These are phyloP conservation scores for Drymonia ruficornis DNA, from an alignment of 2,888 invertebrate species.

Conservation along the genomic window DNA sequence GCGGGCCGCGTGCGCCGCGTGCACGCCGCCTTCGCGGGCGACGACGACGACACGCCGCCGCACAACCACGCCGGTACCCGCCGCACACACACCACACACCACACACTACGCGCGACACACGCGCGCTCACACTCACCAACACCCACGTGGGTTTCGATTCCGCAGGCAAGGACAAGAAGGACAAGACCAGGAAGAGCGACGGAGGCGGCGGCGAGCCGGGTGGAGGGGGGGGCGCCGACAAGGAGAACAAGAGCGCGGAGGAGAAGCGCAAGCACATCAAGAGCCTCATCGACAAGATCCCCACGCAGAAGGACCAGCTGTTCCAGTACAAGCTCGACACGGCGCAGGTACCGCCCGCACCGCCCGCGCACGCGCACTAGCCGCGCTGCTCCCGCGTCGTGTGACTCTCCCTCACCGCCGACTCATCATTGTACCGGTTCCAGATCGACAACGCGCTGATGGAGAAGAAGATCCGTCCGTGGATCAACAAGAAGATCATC, in stretches of 20 bases:
- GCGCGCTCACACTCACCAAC: too few species aligned
- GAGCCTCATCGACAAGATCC: slow-evolving; percentile 98
- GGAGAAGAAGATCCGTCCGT: slow-evolving; percentile 98
- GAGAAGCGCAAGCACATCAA: slow-evolving; percentile 99
- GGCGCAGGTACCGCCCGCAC: slow-evolving; percentile 83
- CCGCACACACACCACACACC: neutral
- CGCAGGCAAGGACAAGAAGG: slow-evolving; percentile 56
- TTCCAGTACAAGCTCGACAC: slow-evolving; percentile 97
- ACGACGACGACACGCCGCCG: slow-evolving; percentile 37
- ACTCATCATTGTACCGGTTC: neutral
- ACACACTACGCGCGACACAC: too few species aligned
- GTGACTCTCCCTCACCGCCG: neutral
- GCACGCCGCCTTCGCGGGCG: slow-evolving; percentile 36
- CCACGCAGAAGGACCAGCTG: slow-evolving; percentile 97
- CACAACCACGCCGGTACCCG: slow-evolving; percentile 12
- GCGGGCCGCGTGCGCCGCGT: slow-evolving; percentile 49
- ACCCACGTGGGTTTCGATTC: too few species aligned
- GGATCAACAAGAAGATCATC: slow-evolving; percentile 99
- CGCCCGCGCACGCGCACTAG: too few species aligned
- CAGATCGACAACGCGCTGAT: slow-evolving; percentile 91
- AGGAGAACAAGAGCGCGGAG: slow-evolving; percentile 90
- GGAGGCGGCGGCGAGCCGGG: slow-evolving; percentile 63
- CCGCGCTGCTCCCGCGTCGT: too few species aligned
- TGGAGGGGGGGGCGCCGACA: slow-evolving; percentile 56
- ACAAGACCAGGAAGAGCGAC: slow-evolving; percentile 86